Evolutionary conservation across 2,797 vertebrate species (phyloP), one percentile per base, ranked within the genome.

Genomic region (Chrosomus eos): DNA sequence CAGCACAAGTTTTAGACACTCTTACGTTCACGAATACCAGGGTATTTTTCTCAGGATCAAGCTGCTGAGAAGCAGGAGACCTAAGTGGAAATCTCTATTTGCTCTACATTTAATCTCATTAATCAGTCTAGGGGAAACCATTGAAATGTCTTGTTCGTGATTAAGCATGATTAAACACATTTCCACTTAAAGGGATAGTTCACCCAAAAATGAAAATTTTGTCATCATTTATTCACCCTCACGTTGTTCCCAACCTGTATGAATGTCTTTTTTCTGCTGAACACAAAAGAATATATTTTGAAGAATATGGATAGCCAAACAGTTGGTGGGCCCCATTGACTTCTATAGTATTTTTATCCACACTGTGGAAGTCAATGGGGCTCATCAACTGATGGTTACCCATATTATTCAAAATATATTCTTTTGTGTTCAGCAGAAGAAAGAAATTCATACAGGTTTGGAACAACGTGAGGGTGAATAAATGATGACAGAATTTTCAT

Each of bases 91-190:
- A 6, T 73, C 18, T 53, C 45, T 10, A 19, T 31, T 48, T 48
- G 18, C 9, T 48, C 19, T 21, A 36, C 31, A 75, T 36, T 75
- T 23, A 33, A 74, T 33, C 10, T 74, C 48, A 53, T 74, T 53
- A 53, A 75, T 75, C 48, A 53, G 72, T 74, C 28, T 74, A 28
- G 72, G 48, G 19, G 28, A 74, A 74, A 36, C 72, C 19, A 53
- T 74, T 53, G 51, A 74, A 33, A 74, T 33, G 21, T 74, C 48
- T 74, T 23, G 28, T 53, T 53, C 3, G 31, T 53, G 48, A 33
- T 53, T 74, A 74, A 53, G 72, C 19, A 23, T 31, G 23, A 23
- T 75, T 75, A 75, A 75, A 31, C 28, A 75, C 28, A 36, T 53
- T 7, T 7, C 5, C 43, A 21, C 72, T 53, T 53, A 74, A n/a